Conservation (phyloP, 2,888 invertebrate species). For the Dastarcus helophoroides region DNA sequence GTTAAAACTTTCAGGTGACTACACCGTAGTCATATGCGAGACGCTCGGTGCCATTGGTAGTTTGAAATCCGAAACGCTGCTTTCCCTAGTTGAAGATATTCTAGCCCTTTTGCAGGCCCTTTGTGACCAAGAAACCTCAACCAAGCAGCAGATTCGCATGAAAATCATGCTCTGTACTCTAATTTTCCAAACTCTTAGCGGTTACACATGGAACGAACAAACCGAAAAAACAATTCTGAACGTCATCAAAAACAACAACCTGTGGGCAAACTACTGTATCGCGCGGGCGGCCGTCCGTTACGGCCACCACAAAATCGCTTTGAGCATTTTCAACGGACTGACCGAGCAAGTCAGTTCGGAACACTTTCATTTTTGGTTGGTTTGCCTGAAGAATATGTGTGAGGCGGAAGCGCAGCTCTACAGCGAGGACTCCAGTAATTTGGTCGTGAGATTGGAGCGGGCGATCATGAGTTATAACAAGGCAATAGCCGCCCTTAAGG, state of each 20-base stretch:
- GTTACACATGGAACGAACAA: conserved; percentile 53
- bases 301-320: conserved; percentile 53
- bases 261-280: conserved; percentile 80
- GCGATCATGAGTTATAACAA: conserved; percentile 53
- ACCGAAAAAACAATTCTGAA: conserved; percentile 47
- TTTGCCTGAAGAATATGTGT: conserved; percentile 65
- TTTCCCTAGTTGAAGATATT: conserved; percentile 46
- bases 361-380: conserved; percentile 79
- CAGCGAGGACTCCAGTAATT: conserved; percentile 28
- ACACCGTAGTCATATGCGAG: conserved; percentile 52
- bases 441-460: conserved; percentile 41
- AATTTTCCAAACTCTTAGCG: conserved; percentile 68
- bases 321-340: conserved; percentile 44
- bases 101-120: conserved; percentile 37
- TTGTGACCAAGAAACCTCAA: conserved; percentile 21
- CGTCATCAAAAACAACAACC: conserved; percentile 44
- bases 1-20: conserved; percentile 28
- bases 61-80: conserved; percentile 43
- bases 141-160: conserved; percentile 39
- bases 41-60: conserved; percentile 66
- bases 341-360: conserved; percentile 61
- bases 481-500: conserved; percentile 49
- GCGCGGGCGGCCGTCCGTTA: conserved; percentile 78
- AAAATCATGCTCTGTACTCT: conserved; percentile 71
- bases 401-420: conserved; percentile 58